These are phyloP conservation scores for Heteromurus nitidus DNA, from an alignment of 2,888 invertebrate species.

Conservation along the genomic window DNA sequence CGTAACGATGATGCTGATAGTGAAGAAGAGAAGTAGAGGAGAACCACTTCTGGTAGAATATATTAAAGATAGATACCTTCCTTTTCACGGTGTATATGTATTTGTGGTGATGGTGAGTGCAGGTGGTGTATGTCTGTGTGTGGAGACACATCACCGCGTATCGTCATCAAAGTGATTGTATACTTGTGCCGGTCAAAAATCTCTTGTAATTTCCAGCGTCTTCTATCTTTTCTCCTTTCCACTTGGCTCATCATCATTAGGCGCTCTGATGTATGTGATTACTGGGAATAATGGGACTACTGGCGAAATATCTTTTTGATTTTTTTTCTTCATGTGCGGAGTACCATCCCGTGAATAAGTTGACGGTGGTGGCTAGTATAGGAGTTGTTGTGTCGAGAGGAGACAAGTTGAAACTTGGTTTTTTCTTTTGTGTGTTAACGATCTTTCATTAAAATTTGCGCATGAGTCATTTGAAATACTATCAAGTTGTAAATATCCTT, in stretches of 20 bases:
- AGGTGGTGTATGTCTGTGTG: neutral
- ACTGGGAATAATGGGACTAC: constrained; percentile 23
- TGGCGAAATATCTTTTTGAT: neutral
- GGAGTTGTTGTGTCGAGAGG: neutral
- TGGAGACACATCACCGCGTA: constrained; percentile 25
- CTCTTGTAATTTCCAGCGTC: constrained; percentile 23
- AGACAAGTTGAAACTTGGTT: neutral
- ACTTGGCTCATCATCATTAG: constrained; percentile 31
- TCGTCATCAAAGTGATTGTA: constrained; percentile 37
- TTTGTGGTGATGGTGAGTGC: neutral
- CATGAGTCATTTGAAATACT: constrained; percentile 11
- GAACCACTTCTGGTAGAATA: neutral
- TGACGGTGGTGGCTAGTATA: neutral
- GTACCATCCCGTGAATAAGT: constrained; percentile 4
- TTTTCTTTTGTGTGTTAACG: neutral
- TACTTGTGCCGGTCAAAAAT: constrained; percentile 24
- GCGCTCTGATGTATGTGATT: constrained; percentile 13
- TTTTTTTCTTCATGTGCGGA: neutral
- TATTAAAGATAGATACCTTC: neutral
- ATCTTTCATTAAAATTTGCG: constrained; percentile 13
- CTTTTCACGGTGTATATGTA: neutral
- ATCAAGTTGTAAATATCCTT: neutral
- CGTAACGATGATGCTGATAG: constrained; percentile 40
- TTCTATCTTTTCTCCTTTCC: constrained; percentile 10
- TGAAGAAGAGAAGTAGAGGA: neutral